Evolutionary conservation across 2,113 vertebrate genomes (phyloP).

Genomic region (Corythaixoides concolor): DNA sequence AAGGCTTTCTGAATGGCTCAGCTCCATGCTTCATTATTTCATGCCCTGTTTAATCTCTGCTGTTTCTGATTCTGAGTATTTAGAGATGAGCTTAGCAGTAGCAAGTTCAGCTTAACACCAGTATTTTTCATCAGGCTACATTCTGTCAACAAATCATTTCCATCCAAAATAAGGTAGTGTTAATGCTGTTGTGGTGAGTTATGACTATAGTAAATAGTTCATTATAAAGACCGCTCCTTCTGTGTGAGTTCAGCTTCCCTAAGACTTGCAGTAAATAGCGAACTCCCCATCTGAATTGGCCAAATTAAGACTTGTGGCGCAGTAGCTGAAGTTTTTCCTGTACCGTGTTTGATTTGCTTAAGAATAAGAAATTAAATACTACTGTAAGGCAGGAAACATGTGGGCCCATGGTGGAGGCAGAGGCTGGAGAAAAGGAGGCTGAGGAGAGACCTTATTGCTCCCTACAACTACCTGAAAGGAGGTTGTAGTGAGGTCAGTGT

Average conservation of each 20-base stretch:
- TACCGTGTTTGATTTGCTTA: background rate
- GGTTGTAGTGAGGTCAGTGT: no score
- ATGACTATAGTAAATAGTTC: background rate
- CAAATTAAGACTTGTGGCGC: background rate
- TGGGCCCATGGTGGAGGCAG: background rate
- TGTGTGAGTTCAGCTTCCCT: background rate
- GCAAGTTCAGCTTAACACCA: background rate
- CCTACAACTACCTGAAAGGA: no score
- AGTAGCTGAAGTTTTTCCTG: background rate
- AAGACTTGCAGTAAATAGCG: background rate
- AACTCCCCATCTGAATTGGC: background rate
- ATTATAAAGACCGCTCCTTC: background rate
- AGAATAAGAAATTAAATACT: slow-evolving; percentile 10
- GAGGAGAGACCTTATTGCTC: no score
- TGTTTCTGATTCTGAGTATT: background rate
- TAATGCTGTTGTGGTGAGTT: background rate
- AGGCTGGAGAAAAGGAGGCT: no score
- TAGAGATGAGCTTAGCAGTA: background rate
- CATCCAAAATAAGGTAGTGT: background rate
- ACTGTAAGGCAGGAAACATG: slow-evolving; percentile 23
- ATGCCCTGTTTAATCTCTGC: slow-evolving; percentile 14
- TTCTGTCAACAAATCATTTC: background rate
- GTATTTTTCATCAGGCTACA: background rate
- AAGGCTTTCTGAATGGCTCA: background rate
- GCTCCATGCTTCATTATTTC: background rate